Conservation (phyloP, 1,140 invertebrate genomes). For the Agrypnia vestita region DNA sequence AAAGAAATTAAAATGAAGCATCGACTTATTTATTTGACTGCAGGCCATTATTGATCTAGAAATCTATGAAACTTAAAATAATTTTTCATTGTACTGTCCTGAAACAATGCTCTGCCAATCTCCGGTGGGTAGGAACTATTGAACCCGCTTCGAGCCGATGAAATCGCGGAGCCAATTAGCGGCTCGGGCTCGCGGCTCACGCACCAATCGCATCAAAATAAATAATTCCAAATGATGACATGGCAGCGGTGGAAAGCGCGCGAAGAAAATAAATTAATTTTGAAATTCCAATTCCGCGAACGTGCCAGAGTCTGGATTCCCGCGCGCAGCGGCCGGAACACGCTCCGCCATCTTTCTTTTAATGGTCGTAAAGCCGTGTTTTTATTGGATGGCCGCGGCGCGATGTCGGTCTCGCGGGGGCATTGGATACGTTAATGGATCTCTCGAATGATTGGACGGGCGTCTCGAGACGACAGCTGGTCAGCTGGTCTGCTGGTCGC, state of each 20-base stretch:
- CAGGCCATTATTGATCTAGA: no score
- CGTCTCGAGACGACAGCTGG: constrained; percentile 4
- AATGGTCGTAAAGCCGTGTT: constrained; percentile 48
- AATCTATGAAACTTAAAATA: no score
- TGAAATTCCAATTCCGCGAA: constrained; percentile 57
- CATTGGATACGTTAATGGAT: constrained; percentile 21
- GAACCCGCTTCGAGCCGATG: neutral
- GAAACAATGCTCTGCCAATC: neutral
- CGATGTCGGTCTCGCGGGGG: constrained; percentile 18
- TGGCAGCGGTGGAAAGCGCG: constrained; percentile 40
- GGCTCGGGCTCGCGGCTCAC: neutral
- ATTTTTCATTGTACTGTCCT: no score
- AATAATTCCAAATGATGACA: constrained; percentile 47
- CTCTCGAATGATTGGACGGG: constrained; percentile 18
- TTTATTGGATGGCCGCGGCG: constrained; percentile 36
- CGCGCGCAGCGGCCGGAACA: constrained; percentile 50
- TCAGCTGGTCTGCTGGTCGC: no score
- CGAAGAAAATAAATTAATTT: constrained; percentile 56
- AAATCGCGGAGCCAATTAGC: constrained; percentile 13
- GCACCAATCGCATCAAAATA: constrained; percentile 48
- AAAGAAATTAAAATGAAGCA: no score
- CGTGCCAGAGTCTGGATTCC: constrained; percentile 56
- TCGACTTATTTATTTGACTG: no score
- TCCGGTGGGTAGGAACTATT: neutral
- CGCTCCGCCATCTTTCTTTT: constrained; percentile 38